Evolutionary conservation across 1,140 invertebrate genomes (phyloP).

Genomic region (Cydia fagiglandana): DNA sequence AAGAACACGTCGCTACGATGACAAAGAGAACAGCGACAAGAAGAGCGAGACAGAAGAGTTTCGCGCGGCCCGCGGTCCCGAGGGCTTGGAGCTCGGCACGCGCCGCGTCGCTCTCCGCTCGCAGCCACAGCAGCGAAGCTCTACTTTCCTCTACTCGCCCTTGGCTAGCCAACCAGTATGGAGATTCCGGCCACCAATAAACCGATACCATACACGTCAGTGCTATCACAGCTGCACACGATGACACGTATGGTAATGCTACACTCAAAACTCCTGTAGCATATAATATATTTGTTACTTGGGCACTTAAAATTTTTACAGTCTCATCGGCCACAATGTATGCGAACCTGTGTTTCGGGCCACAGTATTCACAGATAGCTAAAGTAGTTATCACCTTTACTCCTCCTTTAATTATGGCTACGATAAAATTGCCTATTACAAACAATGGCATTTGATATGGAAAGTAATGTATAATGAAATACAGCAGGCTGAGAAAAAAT

Average conservation of each 20-base stretch:
- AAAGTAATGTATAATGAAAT: background rate
- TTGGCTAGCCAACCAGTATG: background rate
- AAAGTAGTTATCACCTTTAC: background rate
- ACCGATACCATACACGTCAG: background rate
- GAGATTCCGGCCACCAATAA: conserved; percentile 16
- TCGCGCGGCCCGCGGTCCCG: background rate
- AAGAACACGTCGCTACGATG: background rate
- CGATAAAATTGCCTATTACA: background rate
- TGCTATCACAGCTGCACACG: background rate
- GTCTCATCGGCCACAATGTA: background rate
- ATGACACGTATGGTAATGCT: background rate
- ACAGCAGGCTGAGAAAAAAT: background rate
- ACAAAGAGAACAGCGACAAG: background rate
- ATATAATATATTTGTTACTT: background rate
- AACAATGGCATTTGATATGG: background rate
- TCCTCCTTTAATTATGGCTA: background rate
- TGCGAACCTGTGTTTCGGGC: background rate
- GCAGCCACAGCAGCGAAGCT: background rate
- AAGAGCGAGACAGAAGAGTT: background rate
- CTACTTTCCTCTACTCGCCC: background rate
- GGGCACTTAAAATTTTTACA: background rate
- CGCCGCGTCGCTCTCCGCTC: background rate
- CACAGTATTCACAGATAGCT: background rate
- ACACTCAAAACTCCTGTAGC: background rate
- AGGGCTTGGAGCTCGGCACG: background rate